Evolutionary conservation across 2,797 vertebrate genomes (phyloP).

Genomic region (Microctenopoma lineatum): DNA sequence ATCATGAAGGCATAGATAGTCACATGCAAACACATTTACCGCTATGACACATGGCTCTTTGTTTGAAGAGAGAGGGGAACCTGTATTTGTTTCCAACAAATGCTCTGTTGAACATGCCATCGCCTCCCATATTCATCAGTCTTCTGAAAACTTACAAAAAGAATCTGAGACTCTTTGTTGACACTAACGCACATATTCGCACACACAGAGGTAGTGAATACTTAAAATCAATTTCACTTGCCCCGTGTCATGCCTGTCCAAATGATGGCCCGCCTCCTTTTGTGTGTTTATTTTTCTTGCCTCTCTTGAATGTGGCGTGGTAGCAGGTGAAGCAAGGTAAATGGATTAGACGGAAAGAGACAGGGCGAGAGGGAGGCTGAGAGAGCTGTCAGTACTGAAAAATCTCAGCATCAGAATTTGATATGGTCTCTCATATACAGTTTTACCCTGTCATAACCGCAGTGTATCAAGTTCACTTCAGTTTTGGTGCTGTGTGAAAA

Average conservation of each 20-base stretch:
- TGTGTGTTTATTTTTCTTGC: conserved; percentile 71
- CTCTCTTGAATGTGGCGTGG: conserved; percentile 56
- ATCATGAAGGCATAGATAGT: conserved; percentile 27
- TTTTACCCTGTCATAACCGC: conserved; percentile 56
- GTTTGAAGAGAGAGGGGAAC: conserved; percentile 50
- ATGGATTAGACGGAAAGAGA: conserved; percentile 41
- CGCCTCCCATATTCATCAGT: conserved; percentile 59
- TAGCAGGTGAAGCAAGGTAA: conserved; percentile 69
- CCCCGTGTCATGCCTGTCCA: conserved; percentile 69
- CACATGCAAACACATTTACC: conserved; percentile 26
- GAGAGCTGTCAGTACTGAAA: conserved; percentile 52
- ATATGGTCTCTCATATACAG: conserved; percentile 53
- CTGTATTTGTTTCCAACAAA: conserved; percentile 60
- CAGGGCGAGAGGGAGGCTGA: conserved; percentile 5
- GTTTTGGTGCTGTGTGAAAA: conserved; percentile 50
- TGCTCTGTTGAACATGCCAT: conserved; percentile 59
- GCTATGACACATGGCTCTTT: conserved; percentile 51
- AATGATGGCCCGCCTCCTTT: conserved; percentile 61
- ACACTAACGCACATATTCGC: conserved; percentile 25
- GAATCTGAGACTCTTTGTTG: conserved; percentile 40
- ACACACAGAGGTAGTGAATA: conserved; percentile 50
- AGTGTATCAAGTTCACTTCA: conserved; percentile 57
- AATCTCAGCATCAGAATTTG: conserved; percentile 54
- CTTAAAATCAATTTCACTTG: conserved; percentile 74
- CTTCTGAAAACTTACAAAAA: conserved; percentile 54